These are phyloP conservation scores for Tetragonula clypearis DNA, from an alignment of 1,140 invertebrate genomes.

Conservation along the genomic window DNA sequence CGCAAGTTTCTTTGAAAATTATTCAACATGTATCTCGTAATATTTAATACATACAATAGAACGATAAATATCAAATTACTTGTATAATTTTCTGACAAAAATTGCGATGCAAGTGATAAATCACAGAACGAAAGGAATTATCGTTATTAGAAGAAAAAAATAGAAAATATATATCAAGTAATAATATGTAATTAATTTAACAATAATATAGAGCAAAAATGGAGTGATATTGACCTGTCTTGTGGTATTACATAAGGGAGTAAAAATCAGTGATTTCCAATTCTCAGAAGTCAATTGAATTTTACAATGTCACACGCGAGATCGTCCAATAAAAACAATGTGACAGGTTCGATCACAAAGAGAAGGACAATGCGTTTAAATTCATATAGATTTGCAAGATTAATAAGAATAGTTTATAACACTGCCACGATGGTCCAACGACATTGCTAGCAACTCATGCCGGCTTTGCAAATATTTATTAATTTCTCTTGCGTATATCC, in stretches of 20 bases:
- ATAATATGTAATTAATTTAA: slow-evolving; percentile 6
- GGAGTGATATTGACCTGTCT: slow-evolving; percentile 71
- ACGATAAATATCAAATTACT: not conserved
- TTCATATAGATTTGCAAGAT: not conserved
- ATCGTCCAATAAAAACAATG: not conserved
- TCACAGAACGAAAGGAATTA: not conserved
- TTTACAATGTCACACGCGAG: not conserved
- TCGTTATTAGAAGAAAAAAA: not conserved
- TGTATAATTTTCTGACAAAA: not conserved
- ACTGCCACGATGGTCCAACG: slow-evolving; percentile 63
- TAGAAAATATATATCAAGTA: not conserved
- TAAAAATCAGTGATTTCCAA: slow-evolving; percentile 57
- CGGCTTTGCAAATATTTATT: slow-evolving; percentile 48
- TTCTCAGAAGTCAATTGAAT: not conserved
- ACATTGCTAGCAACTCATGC: slow-evolving; percentile 60
- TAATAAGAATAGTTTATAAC: not conserved
- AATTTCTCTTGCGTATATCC: not conserved
- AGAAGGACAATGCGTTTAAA: not conserved
- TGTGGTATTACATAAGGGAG: slow-evolving; percentile 73
- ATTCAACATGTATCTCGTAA: not conserved
- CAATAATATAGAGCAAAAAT: slow-evolving; percentile 32
- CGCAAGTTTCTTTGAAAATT: not conserved
- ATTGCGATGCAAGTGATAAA: not conserved
- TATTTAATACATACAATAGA: not conserved
- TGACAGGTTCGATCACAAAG: too few relatives aligned